Conservation (phyloP, 2,888 invertebrate genomes). For the Chirona hameri region DNA sequence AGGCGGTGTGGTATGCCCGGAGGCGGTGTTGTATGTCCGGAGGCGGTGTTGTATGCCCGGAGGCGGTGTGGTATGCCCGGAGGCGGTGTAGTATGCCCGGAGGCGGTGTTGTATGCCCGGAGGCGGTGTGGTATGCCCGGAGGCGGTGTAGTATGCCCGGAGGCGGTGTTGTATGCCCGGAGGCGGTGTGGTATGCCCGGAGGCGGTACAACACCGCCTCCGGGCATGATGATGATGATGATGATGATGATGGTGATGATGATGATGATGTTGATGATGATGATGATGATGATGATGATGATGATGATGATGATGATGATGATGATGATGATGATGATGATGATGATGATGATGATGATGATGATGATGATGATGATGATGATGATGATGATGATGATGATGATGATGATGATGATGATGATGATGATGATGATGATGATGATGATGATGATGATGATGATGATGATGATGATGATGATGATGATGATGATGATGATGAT, state of each 20-base stretch:
- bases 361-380: slow-evolving; percentile 22
- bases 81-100: too few relatives aligned
- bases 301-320: slow-evolving; percentile 22
- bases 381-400: slow-evolving; percentile 22
- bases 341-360: slow-evolving; percentile 22
- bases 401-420: slow-evolving; percentile 22
- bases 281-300: slow-evolving; percentile 22
- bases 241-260: slow-evolving; percentile 11
- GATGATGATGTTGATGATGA: slow-evolving; percentile 10
- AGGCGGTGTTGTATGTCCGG: too few relatives aligned
- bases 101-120: too few relatives aligned
- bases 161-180: too few relatives aligned
- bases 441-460: slow-evolving; percentile 22
- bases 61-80: too few relatives aligned
- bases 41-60: too few relatives aligned
- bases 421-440: slow-evolving; percentile 22
- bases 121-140: too few relatives aligned
- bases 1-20: too few relatives aligned
- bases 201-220: too few relatives aligned
- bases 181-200: too few relatives aligned
- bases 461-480: slow-evolving; percentile 22
- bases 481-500: slow-evolving; percentile 22
- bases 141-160: too few relatives aligned
- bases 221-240: too few relatives aligned
- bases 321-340: slow-evolving; percentile 22